Base-by-base conservation (phyloP, 2,888 invertebrate species). In the Ophonus ardosiacus region DNA sequence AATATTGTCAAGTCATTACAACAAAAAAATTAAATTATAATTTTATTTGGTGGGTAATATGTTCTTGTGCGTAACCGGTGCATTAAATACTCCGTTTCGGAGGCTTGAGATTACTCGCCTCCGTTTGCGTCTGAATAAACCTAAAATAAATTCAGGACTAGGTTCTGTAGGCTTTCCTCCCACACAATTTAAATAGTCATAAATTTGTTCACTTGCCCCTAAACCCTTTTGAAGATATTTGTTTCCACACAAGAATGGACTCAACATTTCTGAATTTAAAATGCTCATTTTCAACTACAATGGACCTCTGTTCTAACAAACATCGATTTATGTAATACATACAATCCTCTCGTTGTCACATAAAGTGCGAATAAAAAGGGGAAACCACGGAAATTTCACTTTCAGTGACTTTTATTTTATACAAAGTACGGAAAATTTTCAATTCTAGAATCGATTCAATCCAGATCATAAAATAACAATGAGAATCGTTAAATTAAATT, bases 111-210 rank as follows among this genome's bases (percentile, higher is more conserved):
- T 68, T 68, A 38, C 68, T 31, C 10, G 13, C 38, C 38, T 15
- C 7, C 68, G 68, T 68, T 68, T n/a, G 68, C 68, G 68, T 68
- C 68, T 68, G 68, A 68, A 68, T 68, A 68, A 68, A 68, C 68
- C 31, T 68, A 38, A 68, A 68, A 68, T 68, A 68, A 68, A 68
- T 68, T 68, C 68, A 38, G 7, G 13, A 38, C 15, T 68, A 68
- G 68, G 38, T 68, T 38, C 68, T n/a, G 68, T 38, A 68, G 68
- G 68, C 38, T 68, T 68, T 68, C 68, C 68, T 31, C 68, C 68
- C 38, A 68, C 24, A 15, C 68, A 68, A 68, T 68, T 68, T 68
- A 68, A 68, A 68, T 68, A 68, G 38, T 68, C 38, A 68, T 68
- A 68, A 68, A 68, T 68, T 68, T 68, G 68, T 68, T 68, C 68